phyloP scores from a whole-genome alignment of 2,888 invertebrate species.

The Harpalus rubripes region DNA sequence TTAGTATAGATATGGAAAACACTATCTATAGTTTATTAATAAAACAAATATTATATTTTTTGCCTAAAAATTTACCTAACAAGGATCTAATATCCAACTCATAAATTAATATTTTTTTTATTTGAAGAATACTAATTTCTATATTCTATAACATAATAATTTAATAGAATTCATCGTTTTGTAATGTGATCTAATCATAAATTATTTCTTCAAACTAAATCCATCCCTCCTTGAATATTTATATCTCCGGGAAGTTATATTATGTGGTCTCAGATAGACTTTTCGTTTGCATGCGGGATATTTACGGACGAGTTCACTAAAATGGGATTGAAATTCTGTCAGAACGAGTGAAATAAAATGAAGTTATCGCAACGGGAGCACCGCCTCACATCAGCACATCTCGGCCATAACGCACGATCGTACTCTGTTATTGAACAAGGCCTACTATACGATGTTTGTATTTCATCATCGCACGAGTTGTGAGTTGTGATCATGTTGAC shows the following conservation, averaged over 20 bases:
- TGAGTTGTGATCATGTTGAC: slow-evolving; percentile 28
- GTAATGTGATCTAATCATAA: too few species aligned
- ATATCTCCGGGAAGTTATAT: background rate
- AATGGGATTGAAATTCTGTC: slow-evolving; percentile 64
- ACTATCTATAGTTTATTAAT: too few species aligned
- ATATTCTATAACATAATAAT: too few species aligned
- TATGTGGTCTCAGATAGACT: background rate
- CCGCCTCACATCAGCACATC: background rate
- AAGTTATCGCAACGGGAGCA: slow-evolving; percentile 43
- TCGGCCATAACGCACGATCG: slow-evolving; percentile 20
- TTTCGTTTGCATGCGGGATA: slow-evolving; percentile 30
- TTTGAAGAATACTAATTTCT: too few species aligned
- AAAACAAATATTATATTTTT: too few species aligned
- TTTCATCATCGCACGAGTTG: slow-evolving; percentile 30
- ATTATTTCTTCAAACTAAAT: too few species aligned
- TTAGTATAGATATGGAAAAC: too few species aligned
- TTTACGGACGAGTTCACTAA: slow-evolving; percentile 57
- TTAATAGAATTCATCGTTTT: too few species aligned
- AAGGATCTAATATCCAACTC: too few species aligned
- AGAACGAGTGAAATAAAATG: slow-evolving; percentile 57
- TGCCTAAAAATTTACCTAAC: too few species aligned
- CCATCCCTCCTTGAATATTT: background rate
- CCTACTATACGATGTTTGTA: slow-evolving; percentile 41
- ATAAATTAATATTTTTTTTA: too few species aligned
- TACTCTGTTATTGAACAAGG: slow-evolving; percentile 1